A percentile compares a stretch with the other conserved stretches of the same genome.
Conservation (phyloP, 2,113 vertebrate genomes). For the Progne subis region DNA sequence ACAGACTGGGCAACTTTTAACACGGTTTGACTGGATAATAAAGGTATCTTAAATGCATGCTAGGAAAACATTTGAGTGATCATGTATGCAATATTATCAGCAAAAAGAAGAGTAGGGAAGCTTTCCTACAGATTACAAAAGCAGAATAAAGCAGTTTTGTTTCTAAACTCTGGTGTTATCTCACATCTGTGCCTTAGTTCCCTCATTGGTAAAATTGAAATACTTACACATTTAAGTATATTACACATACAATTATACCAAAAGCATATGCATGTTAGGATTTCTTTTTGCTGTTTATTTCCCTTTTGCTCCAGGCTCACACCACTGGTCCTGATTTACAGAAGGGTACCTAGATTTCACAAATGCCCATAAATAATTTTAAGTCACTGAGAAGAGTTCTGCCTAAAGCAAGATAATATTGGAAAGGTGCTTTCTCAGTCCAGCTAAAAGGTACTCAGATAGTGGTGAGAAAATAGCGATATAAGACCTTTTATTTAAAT, state of each 20-base stretch:
- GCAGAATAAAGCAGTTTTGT: background rate
- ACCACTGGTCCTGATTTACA: background rate
- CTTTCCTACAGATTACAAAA: background rate
- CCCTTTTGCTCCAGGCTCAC: background rate
- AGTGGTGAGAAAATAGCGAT: background rate
- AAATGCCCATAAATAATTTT: background rate
- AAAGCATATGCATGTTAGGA: background rate
- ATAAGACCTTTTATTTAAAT: background rate
- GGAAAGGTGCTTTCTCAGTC: background rate
- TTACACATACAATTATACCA: background rate
- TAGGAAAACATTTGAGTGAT: background rate
- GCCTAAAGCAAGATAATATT: background rate
- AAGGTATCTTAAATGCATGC: background rate
- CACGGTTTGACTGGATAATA: background rate
- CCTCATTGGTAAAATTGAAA: background rate
- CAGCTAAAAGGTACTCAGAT: background rate
- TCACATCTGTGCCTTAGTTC: background rate
- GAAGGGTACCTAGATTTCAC: background rate
- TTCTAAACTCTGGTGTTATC: background rate
- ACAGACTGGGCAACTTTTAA: background rate
- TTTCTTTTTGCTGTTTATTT: background rate
- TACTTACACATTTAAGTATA: background rate
- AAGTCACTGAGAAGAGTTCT: background rate
- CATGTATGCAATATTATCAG: background rate
- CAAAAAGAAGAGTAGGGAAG: background rate